phyloP scores from a whole-genome alignment of 1,140 invertebrate genomes.

The Drosophila nikananu region DNA sequence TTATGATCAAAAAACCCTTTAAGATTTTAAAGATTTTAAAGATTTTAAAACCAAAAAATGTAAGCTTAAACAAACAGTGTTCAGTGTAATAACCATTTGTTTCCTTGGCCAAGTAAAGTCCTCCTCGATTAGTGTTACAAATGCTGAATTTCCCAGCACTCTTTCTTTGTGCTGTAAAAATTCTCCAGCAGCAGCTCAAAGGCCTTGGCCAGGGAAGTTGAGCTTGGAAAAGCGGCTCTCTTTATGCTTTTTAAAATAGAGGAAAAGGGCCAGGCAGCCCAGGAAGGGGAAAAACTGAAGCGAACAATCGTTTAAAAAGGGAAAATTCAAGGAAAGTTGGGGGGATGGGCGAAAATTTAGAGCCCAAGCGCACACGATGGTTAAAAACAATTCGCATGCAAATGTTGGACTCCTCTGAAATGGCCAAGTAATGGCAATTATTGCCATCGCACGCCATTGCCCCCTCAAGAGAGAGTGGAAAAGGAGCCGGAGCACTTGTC shows the following conservation, averaged over 20 bases:
- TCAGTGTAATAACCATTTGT: not conserved
- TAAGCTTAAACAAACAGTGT: no score
- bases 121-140: conserved; percentile 4
- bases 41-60: no score
- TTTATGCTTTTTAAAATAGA: conserved; percentile 37
- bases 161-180: not conserved
- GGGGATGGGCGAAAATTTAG: conserved; percentile 21
- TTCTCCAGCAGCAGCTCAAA: not conserved
- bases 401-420: conserved; percentile 46
- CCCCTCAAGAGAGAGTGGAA: conserved; percentile 1
- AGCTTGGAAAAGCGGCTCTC: conserved; percentile 17
- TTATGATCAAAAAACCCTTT: no score
- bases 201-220: not conserved
- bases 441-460: conserved; percentile 74
- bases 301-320: conserved; percentile 41
- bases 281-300: conserved; percentile 5
- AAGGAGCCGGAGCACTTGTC: conserved; percentile 15
- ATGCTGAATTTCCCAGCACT: not conserved
- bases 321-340: not conserved
- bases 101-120: not conserved
- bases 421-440: conserved; percentile 73
- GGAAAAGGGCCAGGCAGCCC: conserved; percentile 4
- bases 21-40: no score
- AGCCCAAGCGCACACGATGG: conserved; percentile 20
- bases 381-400: conserved; percentile 58